Base-by-base conservation (phyloP, 1,140 invertebrate genomes). In the Drosophila kikkawai region DNA sequence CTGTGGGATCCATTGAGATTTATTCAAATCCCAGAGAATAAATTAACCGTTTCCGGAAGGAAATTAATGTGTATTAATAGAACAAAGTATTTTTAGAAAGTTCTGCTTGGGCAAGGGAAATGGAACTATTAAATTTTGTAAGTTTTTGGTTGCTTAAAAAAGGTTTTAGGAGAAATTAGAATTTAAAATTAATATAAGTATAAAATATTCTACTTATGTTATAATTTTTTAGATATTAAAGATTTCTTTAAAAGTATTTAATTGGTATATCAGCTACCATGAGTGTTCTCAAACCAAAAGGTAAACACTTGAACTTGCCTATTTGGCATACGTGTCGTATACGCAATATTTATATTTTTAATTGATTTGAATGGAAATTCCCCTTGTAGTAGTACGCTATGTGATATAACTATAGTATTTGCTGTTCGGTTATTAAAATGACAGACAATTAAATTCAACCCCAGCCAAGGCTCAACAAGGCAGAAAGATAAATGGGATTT, bases 11-110 rank as follows among this genome's bases (percentile, higher is more conserved):
- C 42, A 48, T 50, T 51, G 45, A 34, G 55, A 55, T 68, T 76
- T 74, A 53, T 73, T 53, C 39, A 57, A 51, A 59, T 59, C 69
- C 67, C 45, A 50, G 34, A 37, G 32, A 32, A 76, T 74, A 79
- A 59, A 71, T 73, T 73, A 37, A 29, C 44, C 22, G 37, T 42
- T 73, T 73, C 69, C 69, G 69, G 51, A 29, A 39, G 51, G 15
- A 56, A 41, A 41, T 42, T 36, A 50, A 58, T 59, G 51, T 37
- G 41, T 59, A 58, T 59, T 59, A 58, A 58, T 73, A 55, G 36
- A 41, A 45, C n/a, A 4, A 37, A 26, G 8, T 1, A 9, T 12
- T 57, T 57, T 12, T 19, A 26, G n/a, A 11, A 15, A 50, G 39
- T 56, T 47, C 19, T 15, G 17, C 17, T 22, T 13, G 17, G 17